phyloP scores from a whole-genome alignment of 2,888 invertebrate genomes.

The Melanostoma mellinum region DNA sequence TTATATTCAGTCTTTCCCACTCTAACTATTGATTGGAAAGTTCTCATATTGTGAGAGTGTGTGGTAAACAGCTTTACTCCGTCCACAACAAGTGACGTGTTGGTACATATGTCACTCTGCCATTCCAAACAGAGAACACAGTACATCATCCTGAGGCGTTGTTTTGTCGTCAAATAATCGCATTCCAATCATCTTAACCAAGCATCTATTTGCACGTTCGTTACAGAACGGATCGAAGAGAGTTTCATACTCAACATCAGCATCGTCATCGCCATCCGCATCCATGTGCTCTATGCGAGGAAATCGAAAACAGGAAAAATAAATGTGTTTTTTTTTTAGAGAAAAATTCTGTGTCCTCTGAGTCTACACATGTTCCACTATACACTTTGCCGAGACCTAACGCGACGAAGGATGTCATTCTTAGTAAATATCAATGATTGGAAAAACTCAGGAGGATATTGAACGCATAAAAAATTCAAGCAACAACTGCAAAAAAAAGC shows the following conservation, averaged over 20 bases:
- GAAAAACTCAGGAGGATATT: constrained; percentile 35
- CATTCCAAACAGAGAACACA: constrained; percentile 38
- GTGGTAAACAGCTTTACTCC: neutral
- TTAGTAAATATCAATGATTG: constrained; percentile 56
- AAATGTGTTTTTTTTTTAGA: constrained; percentile 7
- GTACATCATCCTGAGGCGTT: constrained; percentile 51
- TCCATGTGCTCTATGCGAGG: constrained; percentile 24
- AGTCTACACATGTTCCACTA: constrained; percentile 1
- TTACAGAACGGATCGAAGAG: constrained; percentile 11
- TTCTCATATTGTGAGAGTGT: neutral
- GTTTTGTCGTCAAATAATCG: constrained; percentile 59
- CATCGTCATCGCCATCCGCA: constrained; percentile 25
- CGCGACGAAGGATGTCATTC: constrained; percentile 20
- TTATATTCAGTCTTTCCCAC: too few species aligned
- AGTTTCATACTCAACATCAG: constrained; percentile 27
- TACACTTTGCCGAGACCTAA: constrained; percentile 2
- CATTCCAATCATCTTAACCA: constrained; percentile 53
- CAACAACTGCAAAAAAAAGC: neutral
- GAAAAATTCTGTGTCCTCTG: neutral
- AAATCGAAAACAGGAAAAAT: constrained; percentile 62
- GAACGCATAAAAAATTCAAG: constrained; percentile 6
- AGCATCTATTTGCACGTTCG: constrained; percentile 50
- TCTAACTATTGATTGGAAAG: too few species aligned
- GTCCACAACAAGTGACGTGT: constrained; percentile 3
- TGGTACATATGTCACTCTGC: constrained; percentile 6